Conservation (phyloP, 2,888 invertebrate species). For the Acleris laterana region DNA sequence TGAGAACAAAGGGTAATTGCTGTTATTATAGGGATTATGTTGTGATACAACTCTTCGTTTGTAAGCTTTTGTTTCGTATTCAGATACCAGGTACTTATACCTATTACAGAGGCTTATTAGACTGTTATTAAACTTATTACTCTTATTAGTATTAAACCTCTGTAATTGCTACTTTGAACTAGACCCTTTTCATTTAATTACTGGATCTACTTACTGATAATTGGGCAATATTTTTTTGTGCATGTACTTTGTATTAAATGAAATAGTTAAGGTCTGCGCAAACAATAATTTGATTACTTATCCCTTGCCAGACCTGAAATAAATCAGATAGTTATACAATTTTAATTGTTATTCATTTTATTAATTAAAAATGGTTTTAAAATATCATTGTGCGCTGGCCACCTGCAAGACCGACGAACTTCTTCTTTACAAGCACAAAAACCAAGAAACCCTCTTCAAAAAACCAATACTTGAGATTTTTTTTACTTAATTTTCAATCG, state of each 20-base stretch:
- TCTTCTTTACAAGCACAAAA: no score
- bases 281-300: no score
- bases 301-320: no score
- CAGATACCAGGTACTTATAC: slow-evolving; percentile 52
- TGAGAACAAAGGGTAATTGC: slow-evolving; percentile 58
- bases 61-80: slow-evolving; percentile 50
- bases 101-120: slow-evolving; percentile 58
- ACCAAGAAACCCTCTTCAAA: no score
- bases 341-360: no score
- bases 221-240: slow-evolving; percentile 41
- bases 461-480: no score
- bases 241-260: background rate
- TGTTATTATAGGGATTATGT: slow-evolving; percentile 56
- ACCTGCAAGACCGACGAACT: no score
- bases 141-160: slow-evolving; percentile 53
- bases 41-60: slow-evolving; percentile 48
- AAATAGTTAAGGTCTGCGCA: background rate
- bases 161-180: slow-evolving; percentile 48
- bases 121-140: slow-evolving; percentile 58
- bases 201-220: slow-evolving; percentile 34
- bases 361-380: no score
- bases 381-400: no score
- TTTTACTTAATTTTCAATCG: slow-evolving; percentile 14
- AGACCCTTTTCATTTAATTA: no score
- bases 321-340: no score